Evolutionary conservation across 2,113 vertebrate genomes (phyloP).

Genomic region (Sus scrofa): T2T-Sscrofa CM000817.6:164190001-164190500

Average conservation of each 20-base stretch:
- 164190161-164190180: background rate
- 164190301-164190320: background rate
- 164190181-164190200: background rate
- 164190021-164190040: background rate
- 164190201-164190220: background rate
- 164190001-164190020: background rate
- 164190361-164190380: background rate
- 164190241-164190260: background rate
- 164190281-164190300: background rate
- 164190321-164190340: background rate
- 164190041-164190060: background rate
- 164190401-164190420: background rate
- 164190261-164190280: background rate
- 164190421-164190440: background rate
- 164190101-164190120: background rate
- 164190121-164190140: background rate
- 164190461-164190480: no score
- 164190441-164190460: background rate
- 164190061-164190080: constrained; percentile 27
- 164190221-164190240: background rate
- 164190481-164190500: no score
- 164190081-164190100: constrained; percentile 31
- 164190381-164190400: background rate
- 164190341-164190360: background rate
- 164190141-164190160: background rate